Conservation (phyloP, 2,113 vertebrate genomes). For the Platycercus adscitus region DNA sequence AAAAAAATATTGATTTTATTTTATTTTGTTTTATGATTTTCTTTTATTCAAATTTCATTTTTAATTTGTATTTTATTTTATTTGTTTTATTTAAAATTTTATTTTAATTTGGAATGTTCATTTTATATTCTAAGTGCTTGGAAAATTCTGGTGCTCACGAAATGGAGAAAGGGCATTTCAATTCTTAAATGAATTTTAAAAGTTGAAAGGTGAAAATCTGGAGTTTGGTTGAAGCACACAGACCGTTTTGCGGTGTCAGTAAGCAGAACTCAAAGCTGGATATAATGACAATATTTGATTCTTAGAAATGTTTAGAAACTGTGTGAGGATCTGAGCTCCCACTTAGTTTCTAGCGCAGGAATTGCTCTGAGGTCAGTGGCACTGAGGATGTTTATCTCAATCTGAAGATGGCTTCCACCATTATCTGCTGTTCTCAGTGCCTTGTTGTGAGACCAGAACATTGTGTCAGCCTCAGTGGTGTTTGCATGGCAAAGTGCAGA, state of each 20-base stretch:
- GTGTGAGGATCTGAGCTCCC: neutral
- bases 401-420: neutral
- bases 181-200: neutral
- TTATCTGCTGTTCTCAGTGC: neutral
- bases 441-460: neutral
- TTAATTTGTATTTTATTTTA: neutral
- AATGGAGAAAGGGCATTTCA: neutral
- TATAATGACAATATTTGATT: neutral
- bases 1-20: neutral
- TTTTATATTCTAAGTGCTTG: neutral
- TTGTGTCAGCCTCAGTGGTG: neutral
- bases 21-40: neutral
- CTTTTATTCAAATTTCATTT: neutral
- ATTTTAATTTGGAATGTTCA: neutral
- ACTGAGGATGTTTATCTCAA: neutral
- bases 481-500: neutral
- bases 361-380: neutral
- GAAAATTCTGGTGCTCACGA: neutral
- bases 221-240: neutral
- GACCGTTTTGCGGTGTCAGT: neutral
- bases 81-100: neutral
- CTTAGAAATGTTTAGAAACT: neutral
- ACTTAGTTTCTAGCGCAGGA: neutral
- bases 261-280: neutral
- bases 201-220: neutral